phyloP scores from a whole-genome alignment of 2,888 invertebrate species.

The Linnaemya tessellans region DNA sequence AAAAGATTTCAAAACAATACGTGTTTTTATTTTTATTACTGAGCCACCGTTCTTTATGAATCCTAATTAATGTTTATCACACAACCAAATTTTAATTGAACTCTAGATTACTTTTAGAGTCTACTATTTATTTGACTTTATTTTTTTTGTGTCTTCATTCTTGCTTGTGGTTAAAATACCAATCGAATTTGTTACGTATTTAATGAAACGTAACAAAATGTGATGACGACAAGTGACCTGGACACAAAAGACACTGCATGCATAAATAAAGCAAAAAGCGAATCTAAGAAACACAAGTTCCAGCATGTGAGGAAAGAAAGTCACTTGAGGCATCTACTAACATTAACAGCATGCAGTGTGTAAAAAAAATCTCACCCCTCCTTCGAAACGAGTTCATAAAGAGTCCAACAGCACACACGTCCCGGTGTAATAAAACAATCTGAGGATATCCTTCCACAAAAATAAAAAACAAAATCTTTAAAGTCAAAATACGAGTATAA shows the following conservation, averaged over 20 bases:
- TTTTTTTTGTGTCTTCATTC: not conserved
- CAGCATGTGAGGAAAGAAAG: slow-evolving; percentile 38
- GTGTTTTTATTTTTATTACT: no score
- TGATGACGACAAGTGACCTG: slow-evolving; percentile 71
- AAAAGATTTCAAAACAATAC: no score
- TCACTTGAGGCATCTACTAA: slow-evolving; percentile 57
- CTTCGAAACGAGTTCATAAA: slow-evolving; percentile 8
- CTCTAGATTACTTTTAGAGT: not conserved
- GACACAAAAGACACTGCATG: slow-evolving; percentile 53
- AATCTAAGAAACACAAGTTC: slow-evolving; percentile 3
- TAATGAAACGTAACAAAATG: slow-evolving; percentile 70
- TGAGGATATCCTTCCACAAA: slow-evolving; percentile 22
- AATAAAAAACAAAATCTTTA: slow-evolving; percentile 40
- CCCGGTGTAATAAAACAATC: slow-evolving; percentile 19
- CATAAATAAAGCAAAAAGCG: slow-evolving; percentile 44
- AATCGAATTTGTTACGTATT: slow-evolving; percentile 68
- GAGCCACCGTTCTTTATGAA: no score
- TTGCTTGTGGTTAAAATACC: slow-evolving; percentile 54
- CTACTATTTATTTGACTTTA: not conserved
- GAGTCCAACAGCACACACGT: slow-evolving; percentile 11
- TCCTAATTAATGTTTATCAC: not conserved
- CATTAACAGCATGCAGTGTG: not conserved
- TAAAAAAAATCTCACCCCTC: slow-evolving; percentile 45
- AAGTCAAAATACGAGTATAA: slow-evolving; percentile 42
- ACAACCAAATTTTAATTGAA: slow-evolving; percentile 18